Base-by-base conservation (phyloP, 2,888 invertebrate genomes). In the Copidosoma aretas region DNA sequence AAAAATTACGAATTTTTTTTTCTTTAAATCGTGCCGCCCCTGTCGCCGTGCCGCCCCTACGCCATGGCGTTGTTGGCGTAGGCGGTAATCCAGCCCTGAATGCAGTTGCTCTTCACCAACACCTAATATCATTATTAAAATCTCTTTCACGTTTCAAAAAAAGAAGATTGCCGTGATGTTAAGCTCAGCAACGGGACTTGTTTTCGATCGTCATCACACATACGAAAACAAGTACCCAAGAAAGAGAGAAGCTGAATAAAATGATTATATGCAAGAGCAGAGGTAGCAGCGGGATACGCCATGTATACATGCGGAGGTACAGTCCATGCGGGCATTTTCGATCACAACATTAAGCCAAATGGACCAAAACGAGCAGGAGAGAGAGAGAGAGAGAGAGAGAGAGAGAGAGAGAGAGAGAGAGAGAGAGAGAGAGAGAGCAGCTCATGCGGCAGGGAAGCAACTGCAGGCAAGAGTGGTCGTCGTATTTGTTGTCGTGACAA, bases 241-340 rank as follows among this genome's bases (percentile, higher is more conserved):
- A 12, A 22, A 62, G 57, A 60, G 67, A 71, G 58, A 61, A 54
- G 49, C 74, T 71, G 75, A 77, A 73, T 75, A 79, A 78, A 77
- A 32, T 32, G 32, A 32, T 32, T 8, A 32, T 32, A 32, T 32
- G 32, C 32, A 32, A 74, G 76, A 75, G 72, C 52, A 74, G 74
- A 12, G 25, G 25, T n/a, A 39, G 32, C 25, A 15, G 32, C 14
- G 14, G 21, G 22, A 74, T 65, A 76, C 67, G 32, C n/a, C n/a
- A n/a, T n/a, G n/a, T n/a, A n/a, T n/a, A n/a, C 8, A 32, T 32
- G 8, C 32, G 8, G 43, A 46, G 72, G 80, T 80, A 81, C 79
- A 81, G 77, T 77, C 78, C 25, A 57, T 57, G 59, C 71, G 22
- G 39, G 67, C 75, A 81, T 71, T 80, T 77, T 74, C 72, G 68